Evolutionary conservation across 2,888 invertebrate genomes (phyloP), one percentile per base, ranked within the genome.

Genomic region (Thymelicus lineola): DNA sequence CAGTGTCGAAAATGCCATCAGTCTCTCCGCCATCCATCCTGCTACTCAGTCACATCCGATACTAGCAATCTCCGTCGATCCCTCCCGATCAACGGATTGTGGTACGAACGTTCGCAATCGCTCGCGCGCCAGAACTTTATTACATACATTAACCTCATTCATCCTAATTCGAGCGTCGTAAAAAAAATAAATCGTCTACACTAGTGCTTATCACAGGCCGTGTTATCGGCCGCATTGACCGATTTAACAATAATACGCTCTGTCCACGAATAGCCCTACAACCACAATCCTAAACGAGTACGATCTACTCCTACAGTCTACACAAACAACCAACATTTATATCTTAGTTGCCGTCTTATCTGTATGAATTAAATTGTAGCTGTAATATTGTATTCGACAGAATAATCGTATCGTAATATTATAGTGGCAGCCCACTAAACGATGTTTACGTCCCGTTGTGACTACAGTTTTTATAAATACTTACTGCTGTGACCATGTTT

Each of bases 71-170:
- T 10, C 42, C 12, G 42, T 42, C 42, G 12, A 42, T 42, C 9
- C 38, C 38, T 9, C 38, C 9, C 42, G 9, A 42, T 4, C 10
- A 12, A 12, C 42, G 10, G 28, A 28, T 28, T 28, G 28, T 28
- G 42, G 10, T 42, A 9, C 42, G 12, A 42, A 9, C 20, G 9
- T 7, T 46, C 28, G 15, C 28, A 9, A 14, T 14, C 35, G 35
- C 48, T n/a, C 61, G 61, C 35, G 20, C 17, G 28, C 20, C 35
- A 53, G 35, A 68, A 12, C 38, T 61, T 68, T 68, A 68, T 61
- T 46, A 35, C 67, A 53, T 14, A 61, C 61, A 68, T 55, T 68
- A 61, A 61, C 67, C 67, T 67, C 67, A 55, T 67, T 67, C 20
- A 50, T 15, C 61, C 61, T 55, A 61, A 67, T 61, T 67, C 55